Evolutionary conservation across 2,888 invertebrate species (phyloP).

Genomic region (Griposia aprilina): DNA sequence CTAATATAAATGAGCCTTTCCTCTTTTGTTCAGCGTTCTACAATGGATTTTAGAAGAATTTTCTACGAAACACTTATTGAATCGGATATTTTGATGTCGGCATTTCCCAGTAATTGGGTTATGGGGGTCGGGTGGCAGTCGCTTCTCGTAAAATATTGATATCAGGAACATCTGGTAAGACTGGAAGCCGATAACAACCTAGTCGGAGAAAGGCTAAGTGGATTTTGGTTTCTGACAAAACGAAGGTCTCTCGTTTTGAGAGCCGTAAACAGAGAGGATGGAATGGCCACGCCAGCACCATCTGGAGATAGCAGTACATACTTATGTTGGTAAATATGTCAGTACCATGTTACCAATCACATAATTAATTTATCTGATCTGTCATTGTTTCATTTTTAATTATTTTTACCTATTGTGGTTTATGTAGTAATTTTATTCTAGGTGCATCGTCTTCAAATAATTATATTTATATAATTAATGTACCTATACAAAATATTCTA

Average conservation of each 20-base stretch:
- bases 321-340: too few species aligned
- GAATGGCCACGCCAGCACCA: too few species aligned
- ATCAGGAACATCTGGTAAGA: conserved; percentile 25
- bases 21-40: not conserved
- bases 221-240: not conserved
- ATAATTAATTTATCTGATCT: too few species aligned
- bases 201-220: not conserved
- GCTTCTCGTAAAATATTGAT: conserved; percentile 9
- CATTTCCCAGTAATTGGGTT: conserved; percentile 34
- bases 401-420: too few species aligned
- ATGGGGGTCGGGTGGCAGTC: conserved; percentile 1
- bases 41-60: conserved; percentile 13
- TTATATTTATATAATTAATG: too few species aligned
- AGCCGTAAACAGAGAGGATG: too few species aligned
- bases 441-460: too few species aligned
- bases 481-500: too few species aligned
- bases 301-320: too few species aligned
- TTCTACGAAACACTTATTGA: conserved; percentile 9
- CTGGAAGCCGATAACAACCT: not conserved
- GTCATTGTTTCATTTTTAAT: too few species aligned
- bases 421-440: too few species aligned
- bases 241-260: not conserved
- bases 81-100: conserved; percentile 20
- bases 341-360: too few species aligned
- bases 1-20: conserved; percentile 1